Evolutionary conservation across 2,888 invertebrate genomes (phyloP).

Genomic region (Perithous albicinctus): DNA sequence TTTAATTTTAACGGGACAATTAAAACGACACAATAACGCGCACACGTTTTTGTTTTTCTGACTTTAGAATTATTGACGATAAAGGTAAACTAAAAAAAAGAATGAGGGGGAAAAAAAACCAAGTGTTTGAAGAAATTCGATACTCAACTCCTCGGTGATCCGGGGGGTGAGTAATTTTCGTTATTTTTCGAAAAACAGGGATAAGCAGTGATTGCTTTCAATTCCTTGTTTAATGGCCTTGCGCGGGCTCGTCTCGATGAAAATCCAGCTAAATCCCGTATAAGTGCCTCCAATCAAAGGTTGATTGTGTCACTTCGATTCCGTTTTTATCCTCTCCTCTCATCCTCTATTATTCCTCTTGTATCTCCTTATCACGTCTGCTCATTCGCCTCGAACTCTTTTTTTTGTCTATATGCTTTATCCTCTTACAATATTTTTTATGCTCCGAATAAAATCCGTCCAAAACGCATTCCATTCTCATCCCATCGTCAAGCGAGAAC

Average conservation of each 20-base stretch:
- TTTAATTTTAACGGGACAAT: slow-evolving; percentile 16
- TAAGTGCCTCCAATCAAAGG: slow-evolving; percentile 61
- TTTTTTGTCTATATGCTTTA: slow-evolving; percentile 61
- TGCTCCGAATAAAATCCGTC: slow-evolving; percentile 79
- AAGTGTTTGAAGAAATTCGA: slow-evolving; percentile 12
- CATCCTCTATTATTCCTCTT: slow-evolving; percentile 79
- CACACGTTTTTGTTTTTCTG: slow-evolving; percentile 47
- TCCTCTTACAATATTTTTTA: slow-evolving; percentile 79
- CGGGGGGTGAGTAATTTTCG: slow-evolving; percentile 50
- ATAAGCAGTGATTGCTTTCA: slow-evolving; percentile 58
- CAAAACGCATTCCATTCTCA: slow-evolving; percentile 73
- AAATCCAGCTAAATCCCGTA: slow-evolving; percentile 70
- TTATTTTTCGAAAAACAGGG: slow-evolving; percentile 51
- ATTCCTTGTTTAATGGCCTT: slow-evolving; percentile 64
- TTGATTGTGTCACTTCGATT: slow-evolving; percentile 56
- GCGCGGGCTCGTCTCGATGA: slow-evolving; percentile 68
- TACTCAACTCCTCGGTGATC: slow-evolving; percentile 51
- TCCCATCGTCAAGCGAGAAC: slow-evolving; percentile 79
- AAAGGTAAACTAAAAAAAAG: slow-evolving; percentile 10
- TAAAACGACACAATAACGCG: slow-evolving; percentile 46
- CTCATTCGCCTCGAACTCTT: slow-evolving; percentile 41
- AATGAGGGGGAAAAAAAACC: slow-evolving; percentile 1
- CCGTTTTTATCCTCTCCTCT: slow-evolving; percentile 67
- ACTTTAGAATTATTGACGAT: slow-evolving; percentile 1
- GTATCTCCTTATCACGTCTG: slow-evolving; percentile 68